These are phyloP conservation scores for Rynchops niger DNA, from an alignment of 2,113 vertebrate species.

Conservation along the genomic window DNA sequence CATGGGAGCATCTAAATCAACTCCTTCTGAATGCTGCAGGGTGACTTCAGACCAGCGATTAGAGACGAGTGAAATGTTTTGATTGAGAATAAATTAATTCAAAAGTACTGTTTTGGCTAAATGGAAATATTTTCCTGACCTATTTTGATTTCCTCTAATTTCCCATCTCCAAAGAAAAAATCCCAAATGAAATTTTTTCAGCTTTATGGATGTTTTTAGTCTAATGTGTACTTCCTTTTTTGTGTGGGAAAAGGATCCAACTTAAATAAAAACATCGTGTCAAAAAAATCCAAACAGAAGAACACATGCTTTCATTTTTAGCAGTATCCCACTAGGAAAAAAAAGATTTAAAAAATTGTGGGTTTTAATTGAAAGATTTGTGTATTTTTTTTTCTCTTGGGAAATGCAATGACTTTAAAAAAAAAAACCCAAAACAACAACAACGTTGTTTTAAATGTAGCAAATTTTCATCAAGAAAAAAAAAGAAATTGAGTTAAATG, in stretches of 20 bases:
- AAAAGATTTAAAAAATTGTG: not conserved
- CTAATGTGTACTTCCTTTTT: not conserved
- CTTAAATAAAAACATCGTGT: not conserved
- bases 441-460: not conserved
- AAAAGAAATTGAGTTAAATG: not conserved
- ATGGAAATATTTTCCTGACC: constrained; percentile 17
- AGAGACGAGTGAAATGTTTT: constrained; percentile 24
- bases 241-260: not conserved
- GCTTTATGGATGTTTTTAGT: not conserved
- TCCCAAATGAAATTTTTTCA: not conserved
- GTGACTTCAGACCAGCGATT: constrained; percentile 42
- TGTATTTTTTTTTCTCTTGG: not conserved
- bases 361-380: not conserved
- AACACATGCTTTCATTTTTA: not conserved
- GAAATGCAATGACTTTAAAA: not conserved
- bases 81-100: constrained; percentile 46
- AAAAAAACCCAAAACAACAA: not conserved
- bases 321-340: not conserved
- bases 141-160: constrained; percentile 32
- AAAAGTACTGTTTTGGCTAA: constrained; percentile 29
- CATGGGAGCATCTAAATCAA: constrained; percentile 46
- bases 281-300: not conserved
- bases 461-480: not conserved
- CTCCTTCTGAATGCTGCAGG: constrained; percentile 9
- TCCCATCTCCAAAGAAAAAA: not conserved